These are phyloP conservation scores for Atrina japonica DNA, from an alignment of 2,888 invertebrate genomes.

Conservation along the genomic window DNA sequence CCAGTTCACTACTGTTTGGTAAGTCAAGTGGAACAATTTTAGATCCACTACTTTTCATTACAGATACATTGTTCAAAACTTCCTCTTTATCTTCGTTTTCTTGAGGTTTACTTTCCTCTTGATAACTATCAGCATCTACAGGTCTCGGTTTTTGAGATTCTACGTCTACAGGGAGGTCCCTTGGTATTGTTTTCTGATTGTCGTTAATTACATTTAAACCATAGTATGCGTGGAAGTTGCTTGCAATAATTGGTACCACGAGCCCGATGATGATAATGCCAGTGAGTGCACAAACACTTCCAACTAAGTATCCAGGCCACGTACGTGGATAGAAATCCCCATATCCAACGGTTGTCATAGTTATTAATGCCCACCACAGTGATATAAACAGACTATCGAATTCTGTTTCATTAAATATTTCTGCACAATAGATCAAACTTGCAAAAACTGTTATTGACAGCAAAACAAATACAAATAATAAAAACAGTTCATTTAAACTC, in stretches of 20 bases:
- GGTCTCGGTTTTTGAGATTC: too few species aligned
- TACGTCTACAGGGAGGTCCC: not conserved
- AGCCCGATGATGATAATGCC: conserved; percentile 75
- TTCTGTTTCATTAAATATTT: conserved; percentile 42
- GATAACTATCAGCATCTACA: not conserved
- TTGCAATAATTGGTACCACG: conserved; percentile 76
- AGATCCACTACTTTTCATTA: too few species aligned
- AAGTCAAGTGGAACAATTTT: too few species aligned
- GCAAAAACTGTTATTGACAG: conserved; percentile 59
- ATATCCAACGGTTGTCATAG: conserved; percentile 74
- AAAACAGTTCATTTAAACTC: conserved; percentile 56
- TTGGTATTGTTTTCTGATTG: not conserved
- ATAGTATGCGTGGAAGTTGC: conserved; percentile 76
- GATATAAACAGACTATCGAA: conserved; percentile 56
- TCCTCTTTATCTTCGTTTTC: not conserved
- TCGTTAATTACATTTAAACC: conserved; percentile 42
- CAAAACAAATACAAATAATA: conserved; percentile 57
- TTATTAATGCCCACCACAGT: conserved; percentile 65
- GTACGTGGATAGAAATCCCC: conserved; percentile 71
- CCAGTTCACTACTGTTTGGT: too few species aligned
- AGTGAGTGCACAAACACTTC: conserved; percentile 68
- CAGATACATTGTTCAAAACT: too few species aligned
- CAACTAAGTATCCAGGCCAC: conserved; percentile 68
- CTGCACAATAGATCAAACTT: conserved; percentile 58
- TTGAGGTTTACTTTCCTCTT: not conserved